phyloP scores from a whole-genome alignment of 2,888 invertebrate species.

The Eupithecia subumbrata region DNA sequence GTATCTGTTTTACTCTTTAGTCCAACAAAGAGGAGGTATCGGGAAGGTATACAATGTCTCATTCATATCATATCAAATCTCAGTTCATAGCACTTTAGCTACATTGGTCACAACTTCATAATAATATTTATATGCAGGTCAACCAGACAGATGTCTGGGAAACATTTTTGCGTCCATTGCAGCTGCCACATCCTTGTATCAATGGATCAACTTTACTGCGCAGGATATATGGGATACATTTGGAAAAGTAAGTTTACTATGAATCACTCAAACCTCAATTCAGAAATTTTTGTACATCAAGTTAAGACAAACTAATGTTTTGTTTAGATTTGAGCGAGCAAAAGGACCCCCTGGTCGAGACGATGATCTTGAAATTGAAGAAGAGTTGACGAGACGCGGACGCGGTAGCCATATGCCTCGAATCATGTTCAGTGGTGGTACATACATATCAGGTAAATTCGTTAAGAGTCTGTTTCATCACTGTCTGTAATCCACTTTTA shows the following conservation, averaged over 20 bases:
- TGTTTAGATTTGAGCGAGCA: conserved; percentile 94
- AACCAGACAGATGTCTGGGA: conserved; percentile 96
- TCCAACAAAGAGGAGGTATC: conserved; percentile 96
- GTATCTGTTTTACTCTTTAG: conserved; percentile 94
- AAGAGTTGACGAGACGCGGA: conserved; percentile 88
- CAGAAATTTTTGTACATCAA: not conserved
- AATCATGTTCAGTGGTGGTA: conserved; percentile 71
- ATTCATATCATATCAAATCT: not conserved
- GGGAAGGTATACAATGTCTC: conserved; percentile 88
- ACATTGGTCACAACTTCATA: not conserved
- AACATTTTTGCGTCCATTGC: conserved; percentile 89
- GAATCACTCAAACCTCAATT: not conserved
- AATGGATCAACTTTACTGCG: conserved; percentile 87
- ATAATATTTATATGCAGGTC: conserved; percentile 82
- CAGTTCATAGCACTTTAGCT: not conserved
- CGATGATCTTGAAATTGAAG: conserved; percentile 90
- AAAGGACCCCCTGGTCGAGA: conserved; percentile 95
- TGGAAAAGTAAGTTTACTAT: conserved; percentile 69
- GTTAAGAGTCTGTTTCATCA: conserved; percentile 45
- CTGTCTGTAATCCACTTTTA: conserved; percentile 36
- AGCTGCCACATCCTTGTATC: conserved; percentile 92
- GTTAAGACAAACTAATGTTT: not conserved
- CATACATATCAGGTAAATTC: conserved; percentile 76
- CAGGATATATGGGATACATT: conserved; percentile 72
- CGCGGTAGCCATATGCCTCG: conserved; percentile 81